A percentile compares a stretch with the other conserved stretches of the same genome.
Evolutionary conservation across 2,113 vertebrate genomes (phyloP).

Genomic region (Hymenochirus boettgeri): DNA sequence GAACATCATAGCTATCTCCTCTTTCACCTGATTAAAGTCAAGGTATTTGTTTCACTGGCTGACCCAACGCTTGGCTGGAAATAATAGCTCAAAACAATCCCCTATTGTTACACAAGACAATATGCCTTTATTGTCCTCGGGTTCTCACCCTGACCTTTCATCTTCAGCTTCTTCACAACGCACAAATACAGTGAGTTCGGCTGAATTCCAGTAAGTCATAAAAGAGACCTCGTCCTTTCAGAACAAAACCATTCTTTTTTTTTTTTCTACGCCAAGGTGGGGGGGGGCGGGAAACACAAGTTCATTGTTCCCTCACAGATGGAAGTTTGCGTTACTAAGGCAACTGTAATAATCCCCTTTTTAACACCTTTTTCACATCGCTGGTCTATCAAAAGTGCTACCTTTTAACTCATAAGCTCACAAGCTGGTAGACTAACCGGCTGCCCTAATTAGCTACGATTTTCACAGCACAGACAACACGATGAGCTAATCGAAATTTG

Average conservation of each 20-base stretch:
- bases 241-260: slow-evolving; percentile 76
- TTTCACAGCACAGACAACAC: slow-evolving; percentile 86
- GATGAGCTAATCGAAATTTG: slow-evolving; percentile 98
- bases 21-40: slow-evolving; percentile 67
- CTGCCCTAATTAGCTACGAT: slow-evolving; percentile 93
- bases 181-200: slow-evolving; percentile 81
- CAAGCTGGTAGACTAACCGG: slow-evolving; percentile 74
- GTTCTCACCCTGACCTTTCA: slow-evolving; percentile 80
- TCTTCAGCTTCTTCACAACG: slow-evolving; percentile 76
- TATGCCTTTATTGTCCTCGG: slow-evolving; percentile 81
- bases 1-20: slow-evolving; percentile 40
- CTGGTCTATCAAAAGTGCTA: slow-evolving; percentile 88
- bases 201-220: slow-evolving; percentile 90
- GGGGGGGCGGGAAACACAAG: slow-evolving; percentile 81
- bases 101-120: slow-evolving; percentile 72
- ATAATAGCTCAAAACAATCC: slow-evolving; percentile 73
- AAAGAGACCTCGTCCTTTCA: slow-evolving; percentile 85
- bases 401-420: slow-evolving; percentile 92
- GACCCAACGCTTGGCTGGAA: slow-evolving; percentile 60
- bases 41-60: slow-evolving; percentile 73
- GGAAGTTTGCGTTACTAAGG: slow-evolving; percentile 98
- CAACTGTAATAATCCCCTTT: slow-evolving; percentile 96
- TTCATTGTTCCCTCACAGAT: slow-evolving; percentile 94
- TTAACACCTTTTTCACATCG: slow-evolving; percentile 89
- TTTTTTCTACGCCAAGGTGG: slow-evolving; percentile 89